Evolutionary conservation across 2,888 invertebrate species (phyloP).

Genomic region (Beris chalybata): DNA sequence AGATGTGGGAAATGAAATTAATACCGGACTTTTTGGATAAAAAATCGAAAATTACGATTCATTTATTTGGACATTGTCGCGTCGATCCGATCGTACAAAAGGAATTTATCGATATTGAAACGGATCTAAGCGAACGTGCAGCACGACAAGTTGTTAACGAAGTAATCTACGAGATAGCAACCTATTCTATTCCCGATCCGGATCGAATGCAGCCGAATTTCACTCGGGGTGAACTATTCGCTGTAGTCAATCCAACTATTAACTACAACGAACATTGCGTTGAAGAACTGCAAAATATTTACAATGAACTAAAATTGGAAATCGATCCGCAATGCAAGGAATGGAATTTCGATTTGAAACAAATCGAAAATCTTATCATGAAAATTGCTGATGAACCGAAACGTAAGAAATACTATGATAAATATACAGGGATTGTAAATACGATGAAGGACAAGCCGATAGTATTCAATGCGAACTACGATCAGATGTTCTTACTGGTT

Average conservation of each 20-base stretch:
- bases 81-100: not conserved
- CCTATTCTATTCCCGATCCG: constrained; percentile 3
- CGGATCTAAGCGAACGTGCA: not conserved
- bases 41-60: constrained; percentile 8
- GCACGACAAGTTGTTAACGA: constrained; percentile 5
- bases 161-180: constrained; percentile 3
- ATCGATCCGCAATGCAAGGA: constrained; percentile 9
- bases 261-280: constrained; percentile 19
- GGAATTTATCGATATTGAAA: constrained; percentile 3
- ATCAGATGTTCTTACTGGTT: constrained; percentile 35
- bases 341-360: constrained; percentile 33
- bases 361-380: constrained; percentile 24
- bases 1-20: constrained; percentile 29
- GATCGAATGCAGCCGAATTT: constrained; percentile 9
- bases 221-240: constrained; percentile 30
- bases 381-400: constrained; percentile 16
- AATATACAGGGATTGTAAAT: constrained; percentile 10
- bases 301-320: constrained; percentile 5
- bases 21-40: constrained; percentile 14
- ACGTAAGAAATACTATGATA: constrained; percentile 23
- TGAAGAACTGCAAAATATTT: constrained; percentile 29
- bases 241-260: constrained; percentile 21
- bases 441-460: constrained; percentile 15
- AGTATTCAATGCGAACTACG: constrained; percentile 5
- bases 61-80: constrained; percentile 15